Base-by-base conservation (phyloP, 2,888 invertebrate species). In the Mesodorylaimus sp. region DNA sequence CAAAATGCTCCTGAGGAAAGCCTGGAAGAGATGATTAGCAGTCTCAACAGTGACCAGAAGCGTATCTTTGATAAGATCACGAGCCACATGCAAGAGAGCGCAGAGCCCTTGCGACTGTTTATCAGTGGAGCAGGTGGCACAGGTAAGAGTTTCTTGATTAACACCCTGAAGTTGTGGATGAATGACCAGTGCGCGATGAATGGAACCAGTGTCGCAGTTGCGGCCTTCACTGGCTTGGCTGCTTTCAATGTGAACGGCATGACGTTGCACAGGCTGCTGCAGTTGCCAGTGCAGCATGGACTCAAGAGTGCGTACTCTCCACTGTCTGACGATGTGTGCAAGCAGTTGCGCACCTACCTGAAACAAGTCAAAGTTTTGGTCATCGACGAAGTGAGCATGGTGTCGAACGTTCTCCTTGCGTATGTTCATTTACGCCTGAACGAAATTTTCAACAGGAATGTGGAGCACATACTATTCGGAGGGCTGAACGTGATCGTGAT, bases 161-260 rank as follows among this genome's bases (percentile, higher is more conserved):
- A 52, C 36, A 19, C 39, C 3, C 28, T 57, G 1, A 42, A 19
- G n/a, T 42, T 13, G n/a, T n/a, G n/a, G 21, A n/a, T 19, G 23
- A 19, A n/a, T 7, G 41, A 39, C 23, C 13, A 7, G 7, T 13
- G 21, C 23, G 36, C 36, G n/a, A 36, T 36, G 36, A 36, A 36
- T 36, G 36, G n/a, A 16, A 19, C 16, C 36, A n/a, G 21, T 10
- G 41, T 39, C 5, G 21, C 23, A n/a, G 41, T 39, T 7, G 38
- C 46, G 1, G 56, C 55, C 1, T 54, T 55, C 0, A 56, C 56
- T 2, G 56, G 54, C 5, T 39, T 54, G 2, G 56, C 56, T 5
- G 55, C 54, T 1, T 24, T 54, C 2, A 32, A 49, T 5, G 51
- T 57, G 21, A 16, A 27, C n/a, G 57, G 57, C 3, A 21, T 37